A percentile compares a stretch with the other conserved stretches of the same genome.
These are phyloP conservation scores for Astyanax mexicanus DNA, from an alignment of 2,797 vertebrate species.

Conservation along the genomic window DNA sequence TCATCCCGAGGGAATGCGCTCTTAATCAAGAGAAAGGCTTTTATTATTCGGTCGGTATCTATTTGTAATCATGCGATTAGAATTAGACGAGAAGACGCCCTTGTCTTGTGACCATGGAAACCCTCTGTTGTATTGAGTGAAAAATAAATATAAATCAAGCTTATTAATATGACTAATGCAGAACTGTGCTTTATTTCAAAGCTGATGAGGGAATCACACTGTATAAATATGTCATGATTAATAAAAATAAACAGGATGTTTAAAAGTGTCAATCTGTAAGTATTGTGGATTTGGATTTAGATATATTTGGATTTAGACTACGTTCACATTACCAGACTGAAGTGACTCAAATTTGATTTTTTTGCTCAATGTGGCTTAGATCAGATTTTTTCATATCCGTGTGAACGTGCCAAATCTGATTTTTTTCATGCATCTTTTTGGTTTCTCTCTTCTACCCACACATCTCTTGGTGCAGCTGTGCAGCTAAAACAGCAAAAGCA, in stretches of 20 bases:
- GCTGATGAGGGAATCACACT: background rate
- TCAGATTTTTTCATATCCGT: too few species aligned
- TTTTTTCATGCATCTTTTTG: too few species aligned
- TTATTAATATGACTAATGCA: slow-evolving; percentile 5
- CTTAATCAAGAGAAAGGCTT: slow-evolving; percentile 40
- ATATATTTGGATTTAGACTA: too few species aligned
- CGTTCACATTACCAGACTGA: too few species aligned
- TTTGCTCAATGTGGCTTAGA: too few species aligned
- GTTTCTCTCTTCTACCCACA: too few species aligned
- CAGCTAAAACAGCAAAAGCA: too few species aligned
- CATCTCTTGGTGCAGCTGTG: too few species aligned
- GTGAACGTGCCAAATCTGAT: too few species aligned
- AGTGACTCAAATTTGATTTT: too few species aligned
- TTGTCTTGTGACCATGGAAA: background rate
- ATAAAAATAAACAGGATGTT: background rate
- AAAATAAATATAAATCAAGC: background rate
- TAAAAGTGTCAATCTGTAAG: too few species aligned
- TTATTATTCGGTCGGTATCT: slow-evolving; percentile 20
- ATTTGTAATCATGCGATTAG: slow-evolving; percentile 24
- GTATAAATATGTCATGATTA: background rate
- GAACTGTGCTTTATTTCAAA: background rate
- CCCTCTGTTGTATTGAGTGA: background rate
- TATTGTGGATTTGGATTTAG: too few species aligned
- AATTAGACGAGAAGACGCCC: background rate
- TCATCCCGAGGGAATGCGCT: slow-evolving; percentile 31